A percentile compares a stretch with the other conserved stretches of the same genome.
phyloP scores from a whole-genome alignment of 2,888 invertebrate genomes.

The Chrysomela aeneicollis region DNA sequence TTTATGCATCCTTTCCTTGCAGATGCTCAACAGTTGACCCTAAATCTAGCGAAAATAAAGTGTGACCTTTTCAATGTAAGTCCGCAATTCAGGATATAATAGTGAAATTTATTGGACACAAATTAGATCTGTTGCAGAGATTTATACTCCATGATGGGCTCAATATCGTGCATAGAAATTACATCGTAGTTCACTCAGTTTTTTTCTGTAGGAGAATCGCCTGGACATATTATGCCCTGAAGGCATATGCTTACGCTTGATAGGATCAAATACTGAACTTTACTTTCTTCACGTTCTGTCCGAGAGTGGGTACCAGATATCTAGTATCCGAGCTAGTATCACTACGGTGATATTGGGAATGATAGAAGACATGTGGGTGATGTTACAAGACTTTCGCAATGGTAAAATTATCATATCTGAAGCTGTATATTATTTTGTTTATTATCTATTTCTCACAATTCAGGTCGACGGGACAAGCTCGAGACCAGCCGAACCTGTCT shows the following conservation, averaged over 20 bases:
- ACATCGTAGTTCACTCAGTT: background rate
- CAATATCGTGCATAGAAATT: background rate
- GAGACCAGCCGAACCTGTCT: too few species aligned
- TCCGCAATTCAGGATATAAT: slow-evolving; percentile 53
- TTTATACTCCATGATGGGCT: slow-evolving; percentile 47
- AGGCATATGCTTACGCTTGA: background rate
- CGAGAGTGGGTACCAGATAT: too few species aligned
- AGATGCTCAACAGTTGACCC: slow-evolving; percentile 38
- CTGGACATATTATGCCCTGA: background rate
- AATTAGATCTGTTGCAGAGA: slow-evolving; percentile 55
- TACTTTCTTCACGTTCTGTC: too few species aligned
- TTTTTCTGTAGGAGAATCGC: background rate
- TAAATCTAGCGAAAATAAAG: slow-evolving; percentile 50
- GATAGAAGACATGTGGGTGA: too few species aligned
- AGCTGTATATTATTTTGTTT: too few species aligned
- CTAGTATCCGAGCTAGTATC: too few species aligned
- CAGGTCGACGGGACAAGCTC: too few species aligned
- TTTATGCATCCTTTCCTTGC: slow-evolving; percentile 11
- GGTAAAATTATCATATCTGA: too few species aligned
- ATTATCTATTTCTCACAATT: too few species aligned
- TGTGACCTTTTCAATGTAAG: slow-evolving; percentile 53
- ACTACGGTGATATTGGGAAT: too few species aligned
- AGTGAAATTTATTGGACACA: slow-evolving; percentile 54
- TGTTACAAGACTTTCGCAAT: too few species aligned
- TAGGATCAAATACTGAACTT: background rate